These are phyloP conservation scores for Empis livida DNA, from an alignment of 2,888 invertebrate species.

Conservation along the genomic window DNA sequence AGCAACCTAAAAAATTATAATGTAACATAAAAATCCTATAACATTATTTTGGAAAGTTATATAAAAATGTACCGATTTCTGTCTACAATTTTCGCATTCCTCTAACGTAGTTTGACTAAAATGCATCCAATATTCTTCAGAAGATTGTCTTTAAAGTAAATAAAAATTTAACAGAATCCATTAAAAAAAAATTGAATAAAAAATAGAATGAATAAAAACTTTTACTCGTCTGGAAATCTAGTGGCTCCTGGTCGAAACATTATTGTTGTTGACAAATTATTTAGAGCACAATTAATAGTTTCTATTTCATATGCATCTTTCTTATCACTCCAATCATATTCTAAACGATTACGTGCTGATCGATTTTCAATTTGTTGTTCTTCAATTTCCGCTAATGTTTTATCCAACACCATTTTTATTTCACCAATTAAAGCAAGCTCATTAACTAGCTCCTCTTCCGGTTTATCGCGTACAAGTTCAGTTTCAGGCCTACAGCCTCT, in stretches of 20 bases:
- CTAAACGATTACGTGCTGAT: conserved; percentile 67
- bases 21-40: not conserved
- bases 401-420: conserved; percentile 47
- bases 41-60: not conserved
- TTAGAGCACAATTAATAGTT: conserved; percentile 51
- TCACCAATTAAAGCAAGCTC: conserved; percentile 59
- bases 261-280: conserved; percentile 53
- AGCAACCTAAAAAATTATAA: conserved; percentile 13
- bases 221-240: conserved; percentile 60
- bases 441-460: conserved; percentile 64
- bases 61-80: conserved; percentile 46
- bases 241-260: conserved; percentile 72
- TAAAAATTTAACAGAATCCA: conserved; percentile 1
- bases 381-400: conserved; percentile 52
- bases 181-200: too few species aligned
- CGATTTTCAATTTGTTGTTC: conserved; percentile 60
- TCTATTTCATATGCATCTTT: conserved; percentile 67
- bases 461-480: conserved; percentile 61
- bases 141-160: conserved; percentile 50
- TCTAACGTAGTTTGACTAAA: conserved; percentile 67
- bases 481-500: conserved; percentile 55
- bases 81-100: conserved; percentile 59
- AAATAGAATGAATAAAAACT: too few species aligned
- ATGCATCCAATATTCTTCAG: conserved; percentile 74
- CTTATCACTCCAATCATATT: conserved; percentile 89